Conservation (phyloP, 2,797 vertebrate species). For the Sebastes steindachneri region DNA sequence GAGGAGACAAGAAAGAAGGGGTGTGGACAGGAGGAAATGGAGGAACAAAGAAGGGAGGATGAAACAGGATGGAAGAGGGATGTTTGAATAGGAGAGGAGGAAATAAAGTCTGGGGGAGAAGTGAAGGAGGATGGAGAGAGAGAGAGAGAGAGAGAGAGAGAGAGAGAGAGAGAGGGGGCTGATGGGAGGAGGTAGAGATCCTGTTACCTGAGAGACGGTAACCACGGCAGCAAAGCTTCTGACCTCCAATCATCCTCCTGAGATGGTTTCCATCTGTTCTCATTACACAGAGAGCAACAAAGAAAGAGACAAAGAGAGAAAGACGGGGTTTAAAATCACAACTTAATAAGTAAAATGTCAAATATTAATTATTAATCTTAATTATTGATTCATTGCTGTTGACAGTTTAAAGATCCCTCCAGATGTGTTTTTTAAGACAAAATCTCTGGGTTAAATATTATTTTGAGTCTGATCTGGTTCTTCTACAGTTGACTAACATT, state of each 20-base stretch:
- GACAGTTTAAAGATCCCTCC: not conserved
- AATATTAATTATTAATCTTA: not conserved
- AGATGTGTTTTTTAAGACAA: not conserved
- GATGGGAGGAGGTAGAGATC: not conserved
- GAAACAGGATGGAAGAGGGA: too few species aligned
- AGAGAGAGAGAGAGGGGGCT: not conserved
- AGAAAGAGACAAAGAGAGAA: not conserved
- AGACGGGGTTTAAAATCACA: too few species aligned
- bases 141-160: too few species aligned
- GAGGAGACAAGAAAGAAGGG: not conserved
- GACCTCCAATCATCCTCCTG: constrained; percentile 52
- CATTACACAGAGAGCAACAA: constrained; percentile 29
- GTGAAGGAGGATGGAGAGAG: not conserved
- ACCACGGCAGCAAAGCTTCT: constrained; percentile 48
- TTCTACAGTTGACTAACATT: too few species aligned
- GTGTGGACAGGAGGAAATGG: not conserved
- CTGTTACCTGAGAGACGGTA: constrained; percentile 59
- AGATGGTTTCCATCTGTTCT: constrained; percentile 50
- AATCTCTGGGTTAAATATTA: not conserved
- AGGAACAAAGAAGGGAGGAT: too few species aligned
- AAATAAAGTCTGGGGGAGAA: not conserved
- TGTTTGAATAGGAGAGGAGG: not conserved
- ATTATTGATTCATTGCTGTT: not conserved
- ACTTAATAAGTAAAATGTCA: too few species aligned
- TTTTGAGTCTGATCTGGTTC: too few species aligned